Conservation (phyloP, 1,140 invertebrate species). For the Meloidogyne hapla region DNA sequence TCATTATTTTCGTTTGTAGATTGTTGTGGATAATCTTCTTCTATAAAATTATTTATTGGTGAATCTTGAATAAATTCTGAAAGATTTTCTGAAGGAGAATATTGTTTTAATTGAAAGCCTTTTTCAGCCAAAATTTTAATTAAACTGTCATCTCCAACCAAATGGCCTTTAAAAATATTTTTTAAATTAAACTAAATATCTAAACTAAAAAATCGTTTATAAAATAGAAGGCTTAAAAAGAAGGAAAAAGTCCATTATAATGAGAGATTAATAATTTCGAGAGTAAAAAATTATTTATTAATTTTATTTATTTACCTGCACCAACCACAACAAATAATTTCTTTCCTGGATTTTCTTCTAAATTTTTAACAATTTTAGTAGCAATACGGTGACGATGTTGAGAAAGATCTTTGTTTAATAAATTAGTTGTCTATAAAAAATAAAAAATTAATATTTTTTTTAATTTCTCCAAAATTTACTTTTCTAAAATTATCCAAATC, state of each 20-base stretch:
- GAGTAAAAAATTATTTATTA: no score
- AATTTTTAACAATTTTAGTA: constrained; percentile 1
- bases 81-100: not conserved
- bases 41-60: not conserved
- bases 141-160: not conserved
- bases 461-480: not conserved
- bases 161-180: constrained; percentile 8
- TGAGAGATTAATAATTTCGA: no score
- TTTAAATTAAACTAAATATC: no score
- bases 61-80: not conserved
- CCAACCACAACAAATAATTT: constrained; percentile 4
- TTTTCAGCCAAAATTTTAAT: constrained; percentile 11
- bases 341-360: constrained; percentile 17
- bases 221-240: no score
- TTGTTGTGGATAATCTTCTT: not conserved
- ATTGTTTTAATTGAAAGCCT: not conserved
- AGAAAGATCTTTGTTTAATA: not conserved
- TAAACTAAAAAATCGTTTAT: no score
- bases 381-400: constrained; percentile 6
- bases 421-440: not conserved
- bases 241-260: no score
- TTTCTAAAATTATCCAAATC: not conserved
- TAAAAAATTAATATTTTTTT: not conserved
- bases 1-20: no score
- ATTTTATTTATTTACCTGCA: not conserved